Base-by-base conservation (phyloP, 2,113 vertebrate species). In the Centrocercus urophasianus region DNA sequence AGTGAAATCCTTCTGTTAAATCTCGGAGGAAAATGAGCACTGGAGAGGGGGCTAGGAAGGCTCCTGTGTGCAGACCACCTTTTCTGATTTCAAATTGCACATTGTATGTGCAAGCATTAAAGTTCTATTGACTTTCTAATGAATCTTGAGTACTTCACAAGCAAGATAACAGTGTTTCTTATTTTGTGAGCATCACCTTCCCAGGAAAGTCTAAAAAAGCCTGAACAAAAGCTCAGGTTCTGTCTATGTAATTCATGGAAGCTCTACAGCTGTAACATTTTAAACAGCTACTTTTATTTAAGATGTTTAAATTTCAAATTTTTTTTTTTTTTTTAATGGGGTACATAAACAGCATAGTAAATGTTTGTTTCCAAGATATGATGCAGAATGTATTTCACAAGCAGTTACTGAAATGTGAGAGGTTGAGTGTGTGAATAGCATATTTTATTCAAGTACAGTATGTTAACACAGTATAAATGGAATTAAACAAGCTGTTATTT, bases 391-490 rank as follows among this genome's bases (percentile, higher is more conserved):
- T 86, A 67, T 90, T 95, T 94, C 90, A 90, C 72, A 69, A 83
- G 88, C 69, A 78, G 92, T 71, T 89, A 81, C 42, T 86, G 83
- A 86, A 92, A 81, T 84, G 80, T 59, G 90, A 93, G 95, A 93
- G 86, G 93, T 67, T 86, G 79, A 64, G 69, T 91, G n/a, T 91
- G 89, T 81, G 91, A 97, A 88, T 84, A 91, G 93, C 48, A 38
- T 95, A 57, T 95, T 96, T 96, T 89, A 96, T 90, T 59, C 83
- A 95, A 90, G 66, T 92, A 91, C 91, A 95, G 34, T 92, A 94
- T 89, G 89, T 86, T 91, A 95, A 79, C 94, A 70, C 2, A 10
- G 75, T 89, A 90, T 86, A 40, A 89, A 92, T 42, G 64, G 83
- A 94, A 94, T 88, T 94, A 94, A 95, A 89, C 82, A 75, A 75